A percentile compares a stretch with the other conserved stretches of the same genome.
Conservation (phyloP, 2,888 invertebrate species). For the Nephrotoma guestfalica region DNA sequence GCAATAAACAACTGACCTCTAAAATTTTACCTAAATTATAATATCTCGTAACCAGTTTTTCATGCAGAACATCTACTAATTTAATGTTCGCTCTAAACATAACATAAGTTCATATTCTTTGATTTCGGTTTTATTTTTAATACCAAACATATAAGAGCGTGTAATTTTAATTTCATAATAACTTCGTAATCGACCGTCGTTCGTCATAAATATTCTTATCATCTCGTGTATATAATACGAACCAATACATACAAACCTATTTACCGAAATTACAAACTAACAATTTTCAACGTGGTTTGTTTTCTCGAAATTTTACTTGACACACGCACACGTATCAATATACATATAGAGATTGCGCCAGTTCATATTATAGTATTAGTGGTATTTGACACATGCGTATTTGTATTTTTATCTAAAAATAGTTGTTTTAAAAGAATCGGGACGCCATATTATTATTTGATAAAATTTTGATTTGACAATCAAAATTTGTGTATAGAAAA, state of each 20-base stretch:
- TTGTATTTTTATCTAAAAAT: background rate
- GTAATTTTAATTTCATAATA: background rate
- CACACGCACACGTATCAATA: background rate
- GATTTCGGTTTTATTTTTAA: too few relatives aligned
- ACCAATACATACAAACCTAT: background rate
- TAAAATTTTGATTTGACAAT: background rate
- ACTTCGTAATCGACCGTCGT: background rate
- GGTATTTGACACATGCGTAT: background rate
- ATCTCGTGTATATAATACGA: background rate
- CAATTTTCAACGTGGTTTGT: background rate
- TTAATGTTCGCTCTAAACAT: too few relatives aligned
- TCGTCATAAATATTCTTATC: background rate
- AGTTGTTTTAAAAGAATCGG: background rate
- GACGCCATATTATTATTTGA: background rate
- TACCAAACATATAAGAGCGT: background rate
- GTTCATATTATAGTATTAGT: background rate
- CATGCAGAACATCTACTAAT: too few relatives aligned
- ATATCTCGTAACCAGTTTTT: too few relatives aligned
- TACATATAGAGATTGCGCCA: background rate
- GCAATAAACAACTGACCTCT: too few relatives aligned
- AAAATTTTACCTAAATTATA: too few relatives aligned
- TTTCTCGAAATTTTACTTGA: background rate
- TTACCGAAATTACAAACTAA: background rate
- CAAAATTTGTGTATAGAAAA: background rate
- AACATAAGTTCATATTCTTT: too few relatives aligned